Base-by-base conservation (phyloP, 2,113 vertebrate species). In the Oxyruncus cristatus region DNA sequence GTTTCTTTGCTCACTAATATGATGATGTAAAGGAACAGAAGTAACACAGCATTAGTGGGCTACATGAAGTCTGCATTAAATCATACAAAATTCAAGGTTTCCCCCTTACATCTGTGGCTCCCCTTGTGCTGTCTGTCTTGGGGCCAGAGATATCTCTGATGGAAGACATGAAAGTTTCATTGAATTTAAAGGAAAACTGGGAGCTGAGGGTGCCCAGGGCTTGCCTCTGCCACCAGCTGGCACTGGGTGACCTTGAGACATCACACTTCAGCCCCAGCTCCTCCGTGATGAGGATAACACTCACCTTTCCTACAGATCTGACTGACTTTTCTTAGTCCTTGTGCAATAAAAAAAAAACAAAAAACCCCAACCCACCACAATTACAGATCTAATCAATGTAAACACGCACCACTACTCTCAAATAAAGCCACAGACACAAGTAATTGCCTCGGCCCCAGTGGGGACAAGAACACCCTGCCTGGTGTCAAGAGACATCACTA, bases 241-340 rank as follows among this genome's bases (percentile, higher is more conserved):
- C 22, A 2, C 46, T 0, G 61, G 1, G n/a, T 92, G 95, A 96
- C 96, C 96, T 97, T 96, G 95, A 94, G 92, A 91, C 77, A 88
- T 75, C 24, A 67, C 33, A 23, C 63, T 16, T 14, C 39, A 78
- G 73, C 13, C 55, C 73, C 87, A 68, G 58, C 66, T 88, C 23
- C 47, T 46, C 56, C 2, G 33, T 14, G 44, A 35, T 1, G 8
- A 65, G 59, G 78, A 6, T 1, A 35, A 11, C 56, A 39, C 80
- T 46, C 33, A 86, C 90, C 95, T 82, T 70, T 62, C 92, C 88
- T 44, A 66, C n/a, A 14, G n/a, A 68, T 12, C 82, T 24, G 4
- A 35, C 42, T 24, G 91, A 41, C 88, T 93, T 72, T 9, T 55
- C 82, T 21, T 1, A 84, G 61, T 52, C 88, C 88, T 91, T 85